Evolutionary conservation across 1,140 invertebrate species (phyloP), one percentile per base, ranked within the genome.

Genomic region (Nasonia giraulti): DNA sequence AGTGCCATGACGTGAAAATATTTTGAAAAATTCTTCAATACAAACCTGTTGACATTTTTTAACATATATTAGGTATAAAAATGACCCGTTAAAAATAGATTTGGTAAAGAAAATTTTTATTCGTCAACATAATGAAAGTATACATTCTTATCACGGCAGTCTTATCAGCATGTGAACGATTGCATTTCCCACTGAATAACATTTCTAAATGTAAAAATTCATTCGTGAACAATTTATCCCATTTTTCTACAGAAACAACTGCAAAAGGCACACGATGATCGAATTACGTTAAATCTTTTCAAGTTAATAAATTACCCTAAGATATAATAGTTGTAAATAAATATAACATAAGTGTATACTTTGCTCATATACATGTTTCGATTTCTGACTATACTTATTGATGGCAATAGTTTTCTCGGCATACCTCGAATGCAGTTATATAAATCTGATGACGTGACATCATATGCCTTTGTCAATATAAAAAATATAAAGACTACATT

Each of bases 41-140:
- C 20, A 62, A 62, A 62, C 55, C 55, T 62, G 14, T 17, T 20
- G 17, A 2, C 17, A 44, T 44, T 44, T 44, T 44, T 7, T 44
- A 8, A 7, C 40, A 62, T n/a, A 62, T 62, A 17, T 20, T 62
- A 62, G 20, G 3, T 20, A 7, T 6, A n/a, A 62, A 62, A 7
- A 62, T 62, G 20, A 1, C 17, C 5, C 0, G 17, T 55, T 17
- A 2, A 17, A 55, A 55, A 14, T 55, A 55, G 11, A 55, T 55
- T 0, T 55, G 12, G 50, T 62, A 62, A 62, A n/a, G 27, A n/a
- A 76, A 82, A 2, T n/a, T 66, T 83, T 83, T 83, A 83, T 83
- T 83, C 20, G 44, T 50, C 40, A 78, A 83, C 40, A 62, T 68
- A 75, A 8, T 68, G 7, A 50, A 69, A 77, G 17, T 78, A 31